Evolutionary conservation across 2,797 vertebrate species (phyloP), one percentile per base, ranked within the genome.

Genomic region (Knipowitschia caucasica): DNA sequence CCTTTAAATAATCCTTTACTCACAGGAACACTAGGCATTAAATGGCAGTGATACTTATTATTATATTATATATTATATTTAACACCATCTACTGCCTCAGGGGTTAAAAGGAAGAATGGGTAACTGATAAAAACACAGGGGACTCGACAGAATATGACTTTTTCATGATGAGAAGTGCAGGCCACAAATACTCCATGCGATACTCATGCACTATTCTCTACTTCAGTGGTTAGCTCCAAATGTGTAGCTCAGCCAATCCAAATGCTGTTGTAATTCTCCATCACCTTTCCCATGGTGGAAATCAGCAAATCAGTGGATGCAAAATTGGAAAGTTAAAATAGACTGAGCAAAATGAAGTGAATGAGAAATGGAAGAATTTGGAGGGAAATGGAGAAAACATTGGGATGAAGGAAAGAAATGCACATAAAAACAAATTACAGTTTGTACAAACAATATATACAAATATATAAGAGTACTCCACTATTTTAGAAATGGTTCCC

Each of bases 221-320:
- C 55, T 49, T 53, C 58, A 56, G 68, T 21, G 21, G 36, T 80
- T 71, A 78, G 24, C 12, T 36, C 12, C 36, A 17, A 6, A 12
- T 49, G 57, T n/a, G 9, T 47, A 43, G 49, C 51, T 62, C 12
- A 20, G 42, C 59, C 44, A 64, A 69, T 71, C 78, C 58, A 78
- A 79, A 78, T 77, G 61, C 21, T 61, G 65, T 42, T 59, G 8
- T 25, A 56, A 53, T 57, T 63, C 33, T 69, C 83, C 81, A 46
- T 83, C 89, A 90, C 84, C 90, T 92, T 89, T 81, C 50, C 79
- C 77, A 77, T 76, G 86, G 80, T 84, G 87, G 68, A 75, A 80
- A 81, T 93, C 92, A 94, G 92, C 89, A 93, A 92, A 93, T 92
- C 85, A 94, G 88, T 44, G 88, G 89, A 75, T 90, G 91, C 77